Percentiles rank a stretch among this genome's conserved stretches.
These are phyloP conservation scores for Loris lydekkerianus DNA, from an alignment of 2,797 vertebrate genomes.

Conservation along the genomic window DNA sequence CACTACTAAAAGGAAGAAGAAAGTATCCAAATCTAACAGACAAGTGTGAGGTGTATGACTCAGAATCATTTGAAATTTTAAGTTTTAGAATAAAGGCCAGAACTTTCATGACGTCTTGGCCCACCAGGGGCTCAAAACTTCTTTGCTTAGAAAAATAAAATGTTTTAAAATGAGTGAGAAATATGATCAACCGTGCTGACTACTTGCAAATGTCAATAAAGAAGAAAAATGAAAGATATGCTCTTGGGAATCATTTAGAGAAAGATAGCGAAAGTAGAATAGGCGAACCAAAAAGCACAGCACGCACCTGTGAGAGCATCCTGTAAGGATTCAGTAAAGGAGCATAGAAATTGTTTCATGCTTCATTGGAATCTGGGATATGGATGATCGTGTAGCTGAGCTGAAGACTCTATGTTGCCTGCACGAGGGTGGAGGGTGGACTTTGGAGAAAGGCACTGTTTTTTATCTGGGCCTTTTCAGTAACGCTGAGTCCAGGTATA, in stretches of 20 bases:
- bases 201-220: not conserved
- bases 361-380: not conserved
- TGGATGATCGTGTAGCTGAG: not conserved
- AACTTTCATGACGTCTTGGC: not conserved
- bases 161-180: not conserved
- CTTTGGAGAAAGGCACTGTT: not conserved
- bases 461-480: not conserved
- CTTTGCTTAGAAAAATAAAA: not conserved
- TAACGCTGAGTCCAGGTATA: not conserved
- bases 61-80: slow-evolving; percentile 24
- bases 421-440: too few relatives aligned
- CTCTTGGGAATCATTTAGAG: not conserved
- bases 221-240: not conserved
- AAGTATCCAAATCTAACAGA: not conserved
- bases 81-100: not conserved
- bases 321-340: not conserved
- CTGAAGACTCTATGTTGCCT: not conserved
- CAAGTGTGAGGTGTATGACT: not conserved
- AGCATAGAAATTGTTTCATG: too few relatives aligned
- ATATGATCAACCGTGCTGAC: not conserved
- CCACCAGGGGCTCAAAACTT: not conserved
- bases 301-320: not conserved
- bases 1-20: not conserved
- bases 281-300: not conserved
- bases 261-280: not conserved